Evolutionary conservation across 2,113 vertebrate genomes (phyloP), one percentile per base, ranked within the genome.

Genomic region (Leucopsar rothschildi): DNA sequence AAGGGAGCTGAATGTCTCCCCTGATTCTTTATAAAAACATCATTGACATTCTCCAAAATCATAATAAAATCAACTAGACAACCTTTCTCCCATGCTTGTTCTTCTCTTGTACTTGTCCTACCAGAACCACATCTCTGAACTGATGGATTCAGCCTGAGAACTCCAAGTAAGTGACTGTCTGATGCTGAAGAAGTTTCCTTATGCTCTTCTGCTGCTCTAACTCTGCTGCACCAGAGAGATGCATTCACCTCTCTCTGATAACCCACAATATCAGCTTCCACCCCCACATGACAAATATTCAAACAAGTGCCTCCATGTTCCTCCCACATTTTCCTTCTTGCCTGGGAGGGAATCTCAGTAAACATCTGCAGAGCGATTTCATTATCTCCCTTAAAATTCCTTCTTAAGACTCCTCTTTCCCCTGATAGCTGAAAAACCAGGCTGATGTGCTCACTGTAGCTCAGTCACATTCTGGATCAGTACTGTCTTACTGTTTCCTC

Each of bases 311-410:
- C 78, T 87, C 88, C 81, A 39, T 61, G 50, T 89, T 92, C 90
- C 78, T 94, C 95, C 91, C 63, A 95, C 93, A 72, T 53, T n/a
- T 56, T 83, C 59, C 53, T 92, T 82, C 71, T 31, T 52, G 89
- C 92, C 78, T 95, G 90, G 66, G 75, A 92, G 85, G 78, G 61
- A 92, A 93, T 76, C 31, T 79, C 75, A 77, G 66, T 55, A 85
- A 95, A 95, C 70, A 93, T 94, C 82, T 96, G 84, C 79, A 92
- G 39, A 93, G 49, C 35, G 81, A 73, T 66, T 95, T 91, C 68
- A 82, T 86, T 90, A 82, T 47, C 59, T 89, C 50, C 39, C 47
- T 88, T 39, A 45, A 79, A 69, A 95, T 82, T 61, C 60, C 52
- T 90, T 60, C 49, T 65, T 77, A 77, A 83, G 45, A 61, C 22